Evolutionary conservation across 2,888 invertebrate genomes (phyloP), one percentile per base, ranked within the genome.

Genomic region (Tanypteryx hageni): DNA sequence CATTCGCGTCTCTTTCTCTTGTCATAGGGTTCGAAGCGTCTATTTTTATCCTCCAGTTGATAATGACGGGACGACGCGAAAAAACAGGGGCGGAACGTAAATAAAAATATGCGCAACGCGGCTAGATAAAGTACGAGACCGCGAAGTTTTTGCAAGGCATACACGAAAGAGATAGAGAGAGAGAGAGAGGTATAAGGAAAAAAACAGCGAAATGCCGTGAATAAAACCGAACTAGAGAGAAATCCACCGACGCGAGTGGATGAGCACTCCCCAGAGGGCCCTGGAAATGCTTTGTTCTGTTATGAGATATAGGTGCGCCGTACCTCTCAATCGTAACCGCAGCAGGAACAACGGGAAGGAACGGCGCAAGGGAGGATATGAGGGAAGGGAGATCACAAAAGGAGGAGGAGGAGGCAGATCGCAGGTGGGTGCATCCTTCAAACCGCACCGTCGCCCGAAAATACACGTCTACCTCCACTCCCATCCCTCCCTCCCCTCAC

Each of bases 141-240:
- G 22, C 27, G 27, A 11, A 76, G 11, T 76, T 76, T 76, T 27
- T 76, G 22, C 76, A 27, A 22, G 27, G 22, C 13, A 27, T 76
- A 27, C 76, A 76, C 76, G 27, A 18, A 5, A 14, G 13, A 76
- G 27, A 76, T 13, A 76, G 76, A 27, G 22, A 13, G 76, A 11
- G 76, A 0, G 44, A 5, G 44, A 5, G 44, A 5, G 44, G 44
- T 44, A 44, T 44, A 44, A 44, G 44, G 44, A 44, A 44, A 44
- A 44, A 44, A 44, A 44, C 5, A 44, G 44, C 44, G 44, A 76
- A 76, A 27, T 27, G 22, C 76, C 76, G 76, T 76, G 76, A 76
- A 22, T 27, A 76, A 76, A 76, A 22, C 76, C 76, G 76, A 76
- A 76, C 76, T 76, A 76, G 22, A 76, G 76, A 76, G 76, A 18